A percentile compares a stretch with the other conserved stretches of the same genome.
These are phyloP conservation scores for Tromatobia lineatoria DNA, from an alignment of 2,888 invertebrate genomes.

Conservation along the genomic window DNA sequence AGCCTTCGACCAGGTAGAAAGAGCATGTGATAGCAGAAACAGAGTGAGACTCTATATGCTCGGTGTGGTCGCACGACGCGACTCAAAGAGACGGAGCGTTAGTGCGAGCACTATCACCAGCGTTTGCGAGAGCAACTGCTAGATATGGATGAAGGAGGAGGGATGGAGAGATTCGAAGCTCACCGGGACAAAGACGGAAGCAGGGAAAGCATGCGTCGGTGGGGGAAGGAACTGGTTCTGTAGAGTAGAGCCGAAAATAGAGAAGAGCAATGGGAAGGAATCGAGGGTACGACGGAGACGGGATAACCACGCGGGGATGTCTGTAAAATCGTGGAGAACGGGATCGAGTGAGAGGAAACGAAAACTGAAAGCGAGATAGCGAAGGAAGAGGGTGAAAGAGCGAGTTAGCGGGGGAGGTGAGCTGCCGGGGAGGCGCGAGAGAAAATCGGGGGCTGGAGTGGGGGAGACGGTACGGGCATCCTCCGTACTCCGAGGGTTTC, in stretches of 20 bases:
- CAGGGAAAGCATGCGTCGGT: conserved; percentile 32
- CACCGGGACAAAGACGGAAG: conserved; percentile 33
- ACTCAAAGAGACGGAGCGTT: conserved; percentile 1
- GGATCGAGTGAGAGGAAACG: conserved; percentile 43
- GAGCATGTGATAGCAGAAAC: conserved; percentile 44
- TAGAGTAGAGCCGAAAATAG: conserved; percentile 41
- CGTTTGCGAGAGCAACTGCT: conserved; percentile 34
- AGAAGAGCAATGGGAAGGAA: neutral
- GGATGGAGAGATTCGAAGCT: conserved; percentile 38
- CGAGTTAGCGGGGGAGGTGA: conserved; percentile 59
- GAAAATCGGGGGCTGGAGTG: conserved; percentile 72
- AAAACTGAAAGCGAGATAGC: conserved; percentile 36
- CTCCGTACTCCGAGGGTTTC: conserved; percentile 82
- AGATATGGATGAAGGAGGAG: conserved; percentile 37
- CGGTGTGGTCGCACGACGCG: neutral
- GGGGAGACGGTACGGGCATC: conserved; percentile 74
- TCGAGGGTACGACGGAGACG: conserved; percentile 19
- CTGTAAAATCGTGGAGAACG: conserved; percentile 38
- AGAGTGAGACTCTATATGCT: conserved; percentile 33
- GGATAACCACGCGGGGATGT: conserved; percentile 25
- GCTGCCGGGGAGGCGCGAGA: conserved; percentile 65
- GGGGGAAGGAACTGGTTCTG: conserved; percentile 18
- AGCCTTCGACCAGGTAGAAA: conserved; percentile 17
- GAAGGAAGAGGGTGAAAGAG: conserved; percentile 42
- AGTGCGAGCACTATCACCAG: conserved; percentile 7